Evolutionary conservation across 30 jellyfish, hydroid and myxozoan genomes (phyloP).

Genomic region (Turritopsis dohrnii): DNA sequence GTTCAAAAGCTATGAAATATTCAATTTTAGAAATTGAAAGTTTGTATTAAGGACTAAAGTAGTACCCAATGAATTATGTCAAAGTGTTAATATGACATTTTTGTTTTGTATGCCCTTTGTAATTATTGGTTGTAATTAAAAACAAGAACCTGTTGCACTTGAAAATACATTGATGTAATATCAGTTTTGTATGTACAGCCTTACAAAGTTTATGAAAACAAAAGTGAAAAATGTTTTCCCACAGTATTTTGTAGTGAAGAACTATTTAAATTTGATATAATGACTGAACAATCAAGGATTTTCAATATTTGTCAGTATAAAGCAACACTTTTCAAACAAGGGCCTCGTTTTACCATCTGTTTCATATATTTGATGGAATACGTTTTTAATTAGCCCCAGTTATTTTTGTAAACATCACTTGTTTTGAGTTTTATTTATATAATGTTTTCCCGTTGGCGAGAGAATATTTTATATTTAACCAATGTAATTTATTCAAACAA

Average conservation of each 20-base stretch:
- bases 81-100: neutral
- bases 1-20: no score
- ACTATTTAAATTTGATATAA: no score
- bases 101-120: neutral
- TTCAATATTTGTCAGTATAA: no score
- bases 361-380: no score
- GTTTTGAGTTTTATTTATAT: neutral
- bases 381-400: neutral
- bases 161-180: neutral
- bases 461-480: no score
- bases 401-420: neutral
- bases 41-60: no score
- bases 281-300: no score
- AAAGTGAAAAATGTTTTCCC: neutral
- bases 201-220: neutral
- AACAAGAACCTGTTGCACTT: neutral
- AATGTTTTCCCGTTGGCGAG: neutral
- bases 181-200: neutral
- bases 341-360: no score
- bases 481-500: neutral
- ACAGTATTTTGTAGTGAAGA: no score
- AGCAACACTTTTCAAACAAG: no score
- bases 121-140: neutral
- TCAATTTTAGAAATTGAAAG: no score
- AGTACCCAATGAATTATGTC: neutral